phyloP scores from a whole-genome alignment of 2,797 vertebrate species.

The Gymnopithys bicolor region DNA sequence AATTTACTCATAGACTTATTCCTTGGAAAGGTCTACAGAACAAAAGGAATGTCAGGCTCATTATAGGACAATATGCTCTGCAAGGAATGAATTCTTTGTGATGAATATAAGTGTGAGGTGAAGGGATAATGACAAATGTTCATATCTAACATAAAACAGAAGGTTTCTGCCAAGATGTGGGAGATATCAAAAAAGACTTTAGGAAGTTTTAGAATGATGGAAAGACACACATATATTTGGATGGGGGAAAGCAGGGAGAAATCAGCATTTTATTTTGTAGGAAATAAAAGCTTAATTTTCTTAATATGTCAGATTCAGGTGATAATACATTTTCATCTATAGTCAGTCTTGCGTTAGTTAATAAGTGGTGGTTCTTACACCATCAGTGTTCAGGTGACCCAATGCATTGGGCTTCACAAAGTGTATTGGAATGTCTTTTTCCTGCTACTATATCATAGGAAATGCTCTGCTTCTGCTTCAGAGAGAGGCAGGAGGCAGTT shows the following conservation, averaged over 20 bases:
- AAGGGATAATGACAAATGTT: conserved; percentile 36
- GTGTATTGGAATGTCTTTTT: background rate
- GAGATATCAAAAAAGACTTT: background rate
- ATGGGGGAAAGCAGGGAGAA: background rate
- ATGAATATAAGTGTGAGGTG: background rate
- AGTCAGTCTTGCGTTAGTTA: background rate
- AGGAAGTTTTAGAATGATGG: background rate
- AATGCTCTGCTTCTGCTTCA: background rate
- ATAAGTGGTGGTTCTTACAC: background rate
- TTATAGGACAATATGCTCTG: conserved; percentile 30
- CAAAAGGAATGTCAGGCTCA: conserved; percentile 42
- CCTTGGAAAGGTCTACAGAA: conserved; percentile 27
- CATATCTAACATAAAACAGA: background rate
- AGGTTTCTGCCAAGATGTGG: background rate
- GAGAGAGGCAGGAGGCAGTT: background rate
- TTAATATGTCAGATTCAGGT: background rate
- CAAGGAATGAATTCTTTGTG: conserved; percentile 24
- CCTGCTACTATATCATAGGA: background rate
- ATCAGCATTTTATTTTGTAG: background rate
- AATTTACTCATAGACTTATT: conserved; percentile 10
- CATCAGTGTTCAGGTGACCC: background rate
- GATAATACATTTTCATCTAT: background rate
- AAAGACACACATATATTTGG: background rate
- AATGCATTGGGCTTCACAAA: background rate
- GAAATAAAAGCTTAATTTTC: background rate